Conservation (phyloP, 1,140 invertebrate genomes). For the Amphibalanus amphitrite region DNA sequence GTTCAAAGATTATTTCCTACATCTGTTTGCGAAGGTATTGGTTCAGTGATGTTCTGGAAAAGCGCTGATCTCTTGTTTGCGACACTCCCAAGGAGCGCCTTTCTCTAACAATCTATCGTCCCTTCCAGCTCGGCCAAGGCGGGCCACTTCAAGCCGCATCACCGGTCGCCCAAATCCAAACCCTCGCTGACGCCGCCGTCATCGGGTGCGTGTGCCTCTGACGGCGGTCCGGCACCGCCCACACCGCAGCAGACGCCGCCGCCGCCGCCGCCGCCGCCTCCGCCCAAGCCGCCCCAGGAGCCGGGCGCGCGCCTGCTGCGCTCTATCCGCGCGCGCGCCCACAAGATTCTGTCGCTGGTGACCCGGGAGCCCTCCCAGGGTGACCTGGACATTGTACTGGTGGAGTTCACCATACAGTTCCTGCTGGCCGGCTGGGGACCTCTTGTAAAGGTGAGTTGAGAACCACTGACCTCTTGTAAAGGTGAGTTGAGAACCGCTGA, state of each 20-base stretch:
- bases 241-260: too few relatives aligned
- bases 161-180: neutral
- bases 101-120: too few relatives aligned
- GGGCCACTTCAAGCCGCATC: neutral
- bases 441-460: neutral
- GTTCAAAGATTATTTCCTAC: too few relatives aligned
- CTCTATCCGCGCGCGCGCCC: neutral
- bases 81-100: too few relatives aligned
- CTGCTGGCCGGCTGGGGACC: neutral
- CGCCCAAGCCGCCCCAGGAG: neutral
- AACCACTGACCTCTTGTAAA: neutral
- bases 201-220: neutral
- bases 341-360: neutral
- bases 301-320: neutral
- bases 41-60: too few relatives aligned
- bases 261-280: too few relatives aligned
- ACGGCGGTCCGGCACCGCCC: too few relatives aligned
- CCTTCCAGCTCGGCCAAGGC: neutral
- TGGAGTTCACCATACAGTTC: neutral
- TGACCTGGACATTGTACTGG: neutral
- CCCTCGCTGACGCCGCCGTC: too few relatives aligned
- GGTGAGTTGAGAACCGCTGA: neutral
- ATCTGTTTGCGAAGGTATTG: too few relatives aligned
- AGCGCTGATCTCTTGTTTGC: too few relatives aligned
- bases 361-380: neutral